A percentile compares a stretch with the other conserved stretches of the same genome.
Conservation (phyloP, 2,888 invertebrate species). For the Aphidius colemani region DNA sequence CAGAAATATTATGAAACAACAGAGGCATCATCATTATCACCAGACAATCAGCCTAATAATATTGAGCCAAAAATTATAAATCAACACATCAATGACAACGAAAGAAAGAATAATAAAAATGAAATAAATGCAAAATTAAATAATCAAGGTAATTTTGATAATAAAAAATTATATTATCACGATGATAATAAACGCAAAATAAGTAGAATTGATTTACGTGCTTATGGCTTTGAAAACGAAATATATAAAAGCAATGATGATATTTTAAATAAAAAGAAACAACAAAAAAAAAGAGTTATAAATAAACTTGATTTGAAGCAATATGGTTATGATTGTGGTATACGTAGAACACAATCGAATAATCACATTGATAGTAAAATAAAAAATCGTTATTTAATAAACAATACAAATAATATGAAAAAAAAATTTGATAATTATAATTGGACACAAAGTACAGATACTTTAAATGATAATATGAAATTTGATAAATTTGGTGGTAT, state of each 20-base stretch:
- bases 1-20: constrained; percentile 26
- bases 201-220: constrained; percentile 47
- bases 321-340: constrained; percentile 50
- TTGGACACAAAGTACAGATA: constrained; percentile 40
- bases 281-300: constrained; percentile 41
- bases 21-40: constrained; percentile 23
- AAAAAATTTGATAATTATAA: constrained; percentile 34
- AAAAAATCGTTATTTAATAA: constrained; percentile 27
- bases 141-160: constrained; percentile 41
- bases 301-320: constrained; percentile 49
- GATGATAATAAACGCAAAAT: constrained; percentile 39
- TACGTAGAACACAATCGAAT: constrained; percentile 48
- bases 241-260: constrained; percentile 34
- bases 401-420: constrained; percentile 24
- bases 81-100: constrained; percentile 30
- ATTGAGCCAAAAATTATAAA: constrained; percentile 9
- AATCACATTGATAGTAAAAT: constrained; percentile 41
- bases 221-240: constrained; percentile 52
- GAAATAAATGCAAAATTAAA: constrained; percentile 51
- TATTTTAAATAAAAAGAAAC: constrained; percentile 21
- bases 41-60: constrained; percentile 12
- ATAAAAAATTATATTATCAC: constrained; percentile 29
- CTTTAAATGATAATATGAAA: constrained; percentile 30
- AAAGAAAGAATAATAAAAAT: constrained; percentile 45
- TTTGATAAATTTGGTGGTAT: constrained; percentile 36